Conservation (phyloP, 2,113 vertebrate genomes). For the Plecturocebus donacophilus region DNA sequence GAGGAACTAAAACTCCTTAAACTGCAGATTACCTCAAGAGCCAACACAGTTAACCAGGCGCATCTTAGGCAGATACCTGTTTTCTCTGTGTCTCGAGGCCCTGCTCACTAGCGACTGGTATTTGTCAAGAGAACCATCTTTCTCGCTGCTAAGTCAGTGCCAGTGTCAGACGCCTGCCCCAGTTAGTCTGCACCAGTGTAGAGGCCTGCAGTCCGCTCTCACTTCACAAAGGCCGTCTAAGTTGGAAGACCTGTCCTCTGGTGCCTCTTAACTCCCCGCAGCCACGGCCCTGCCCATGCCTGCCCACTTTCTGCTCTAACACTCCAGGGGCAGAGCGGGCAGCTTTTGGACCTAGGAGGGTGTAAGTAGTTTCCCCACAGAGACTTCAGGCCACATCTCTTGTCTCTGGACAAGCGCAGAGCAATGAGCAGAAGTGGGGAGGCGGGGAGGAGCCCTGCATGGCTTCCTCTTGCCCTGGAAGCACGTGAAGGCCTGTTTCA, state of each 20-base stretch:
- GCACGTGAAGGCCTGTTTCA: background rate
- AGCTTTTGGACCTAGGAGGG: no score
- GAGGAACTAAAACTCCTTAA: background rate
- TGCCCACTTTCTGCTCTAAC: background rate
- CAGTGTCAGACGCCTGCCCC: no score
- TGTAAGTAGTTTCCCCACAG: no score
- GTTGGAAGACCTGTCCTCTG: background rate
- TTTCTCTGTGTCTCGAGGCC: background rate
- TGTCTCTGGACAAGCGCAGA: background rate
- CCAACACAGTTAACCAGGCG: background rate
- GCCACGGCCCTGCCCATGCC: rapidly evolving
- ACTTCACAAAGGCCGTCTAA: background rate
- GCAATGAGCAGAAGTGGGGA: rapidly evolving
- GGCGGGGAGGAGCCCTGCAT: rapidly evolving
- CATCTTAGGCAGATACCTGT: rapidly evolving
- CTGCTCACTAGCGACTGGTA: rapidly evolving
- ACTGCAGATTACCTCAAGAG: background rate
- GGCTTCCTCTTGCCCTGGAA: rapidly evolving
- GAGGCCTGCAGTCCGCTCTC: no score
- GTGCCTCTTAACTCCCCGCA: no score
- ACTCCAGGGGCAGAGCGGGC: background rate
- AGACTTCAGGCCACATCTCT: no score
- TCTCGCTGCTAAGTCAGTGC: rapidly evolving
- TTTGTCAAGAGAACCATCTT: rapidly evolving
- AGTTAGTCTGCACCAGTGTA: no score